Percentiles rank a stretch among this genome's conserved stretches.
Conservation (phyloP, 2,888 invertebrate species). For the Caenorhabditis sp. region DNA sequence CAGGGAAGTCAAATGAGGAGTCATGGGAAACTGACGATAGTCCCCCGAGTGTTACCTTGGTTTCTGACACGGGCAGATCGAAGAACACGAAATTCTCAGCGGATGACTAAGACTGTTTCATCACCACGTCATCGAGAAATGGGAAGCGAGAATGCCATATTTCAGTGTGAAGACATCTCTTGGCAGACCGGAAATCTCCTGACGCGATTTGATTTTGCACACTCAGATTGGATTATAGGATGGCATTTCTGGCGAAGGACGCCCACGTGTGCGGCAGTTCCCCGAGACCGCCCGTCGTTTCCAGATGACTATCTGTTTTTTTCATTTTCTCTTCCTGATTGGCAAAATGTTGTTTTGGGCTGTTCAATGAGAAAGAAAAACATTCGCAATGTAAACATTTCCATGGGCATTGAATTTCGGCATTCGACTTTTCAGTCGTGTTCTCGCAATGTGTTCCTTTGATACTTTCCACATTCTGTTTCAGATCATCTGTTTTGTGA, state of each 20-base stretch:
- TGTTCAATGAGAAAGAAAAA: slow-evolving; percentile 30
- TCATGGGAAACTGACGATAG: neutral
- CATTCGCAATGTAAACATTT: slow-evolving; percentile 35
- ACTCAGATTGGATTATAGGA: slow-evolving; percentile 24
- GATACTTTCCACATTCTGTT: slow-evolving; percentile 1
- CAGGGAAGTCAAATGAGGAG: neutral
- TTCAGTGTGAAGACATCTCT: neutral
- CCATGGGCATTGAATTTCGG: neutral
- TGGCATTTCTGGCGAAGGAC: slow-evolving; percentile 1
- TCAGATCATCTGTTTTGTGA: neutral
- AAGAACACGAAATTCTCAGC: neutral
- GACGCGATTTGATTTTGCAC: slow-evolving; percentile 15
- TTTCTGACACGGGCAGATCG: slow-evolving; percentile 5
- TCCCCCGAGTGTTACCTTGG: neutral
- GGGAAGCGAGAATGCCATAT: neutral
- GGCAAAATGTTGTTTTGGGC: slow-evolving; percentile 39
- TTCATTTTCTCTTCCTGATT: slow-evolving; percentile 29
- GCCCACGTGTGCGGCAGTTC: slow-evolving; percentile 16
- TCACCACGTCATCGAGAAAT: slow-evolving; percentile 8
- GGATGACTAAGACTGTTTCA: neutral
- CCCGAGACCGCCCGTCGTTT: neutral
- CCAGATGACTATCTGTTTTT: slow-evolving; percentile 8
- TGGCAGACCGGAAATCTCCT: slow-evolving; percentile 11
- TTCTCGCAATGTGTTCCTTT: neutral
- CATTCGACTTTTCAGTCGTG: slow-evolving; percentile 17